A percentile compares a stretch with the other conserved stretches of the same genome.
phyloP scores from a whole-genome alignment of 1,140 invertebrate species.

The Aradophagus sp. region DNA sequence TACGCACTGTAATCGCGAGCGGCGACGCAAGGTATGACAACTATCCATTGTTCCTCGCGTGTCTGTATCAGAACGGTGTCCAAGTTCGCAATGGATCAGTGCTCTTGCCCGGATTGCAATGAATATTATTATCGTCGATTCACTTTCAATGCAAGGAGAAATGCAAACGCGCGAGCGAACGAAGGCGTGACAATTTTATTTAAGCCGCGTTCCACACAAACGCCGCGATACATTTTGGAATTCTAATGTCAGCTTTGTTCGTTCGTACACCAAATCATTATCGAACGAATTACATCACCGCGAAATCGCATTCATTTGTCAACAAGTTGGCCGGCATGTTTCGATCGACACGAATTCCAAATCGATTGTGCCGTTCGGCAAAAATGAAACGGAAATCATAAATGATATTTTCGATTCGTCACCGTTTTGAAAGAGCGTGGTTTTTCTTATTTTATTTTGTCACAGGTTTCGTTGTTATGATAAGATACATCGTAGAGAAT shows the following conservation, averaged over 20 bases:
- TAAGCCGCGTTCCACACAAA: slow-evolving; percentile 21
- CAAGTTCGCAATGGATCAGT: slow-evolving; percentile 66
- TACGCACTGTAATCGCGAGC: slow-evolving; percentile 63
- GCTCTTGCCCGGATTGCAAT: slow-evolving; percentile 58
- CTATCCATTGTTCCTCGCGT: slow-evolving; percentile 54
- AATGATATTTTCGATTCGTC: too few species aligned
- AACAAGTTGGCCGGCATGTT: not conserved
- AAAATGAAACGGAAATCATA: too few species aligned
- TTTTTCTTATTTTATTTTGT: too few species aligned
- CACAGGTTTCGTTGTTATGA: too few species aligned
- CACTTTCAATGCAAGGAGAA: slow-evolving; percentile 61
- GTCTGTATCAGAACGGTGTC: slow-evolving; percentile 52
- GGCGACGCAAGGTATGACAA: slow-evolving; percentile 48
- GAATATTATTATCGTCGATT: slow-evolving; percentile 63
- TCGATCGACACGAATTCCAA: not conserved
- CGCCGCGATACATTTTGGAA: slow-evolving; percentile 37
- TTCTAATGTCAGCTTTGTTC: slow-evolving; percentile 37
- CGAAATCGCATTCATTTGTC: slow-evolving; percentile 6
- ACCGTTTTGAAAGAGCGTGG: too few species aligned
- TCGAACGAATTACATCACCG: slow-evolving; percentile 13
- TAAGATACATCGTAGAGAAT: too few species aligned
- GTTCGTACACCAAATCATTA: slow-evolving; percentile 20
- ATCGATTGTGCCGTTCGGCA: too few species aligned
- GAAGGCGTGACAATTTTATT: slow-evolving; percentile 55
- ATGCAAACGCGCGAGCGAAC: slow-evolving; percentile 34